Base-by-base conservation (phyloP, 2,797 vertebrate genomes). In the Pogoniulus pusillus region DNA sequence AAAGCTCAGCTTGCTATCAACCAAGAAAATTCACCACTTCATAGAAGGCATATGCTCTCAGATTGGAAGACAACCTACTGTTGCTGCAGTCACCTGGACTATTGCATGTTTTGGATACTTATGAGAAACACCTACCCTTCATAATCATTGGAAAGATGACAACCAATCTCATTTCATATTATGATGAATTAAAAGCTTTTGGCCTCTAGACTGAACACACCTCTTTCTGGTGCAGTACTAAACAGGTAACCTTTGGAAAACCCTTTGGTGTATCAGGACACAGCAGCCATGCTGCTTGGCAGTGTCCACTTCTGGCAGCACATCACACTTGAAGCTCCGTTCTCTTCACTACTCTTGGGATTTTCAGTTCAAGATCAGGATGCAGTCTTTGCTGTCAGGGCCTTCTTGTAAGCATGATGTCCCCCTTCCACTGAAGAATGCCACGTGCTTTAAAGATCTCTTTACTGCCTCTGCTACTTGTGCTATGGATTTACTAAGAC, bases 1-100 rank as follows among this genome's bases (percentile, higher is more conserved):
- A 89, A 93, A 95, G 79, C 79, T 93, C 49, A 75, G 43, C 70
- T 87, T 91, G 66, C 76, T 85, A 93, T 89, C 92, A 90, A 16
- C 51, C 59, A 87, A 34, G 72, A 77, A 90, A 89, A 80, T 75
- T 93, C 90, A 82, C 54, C 15, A 55, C 57, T 90, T 89, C 19
- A 0, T 63, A 82, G 86, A 91, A 89, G 45, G 85, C 92, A 87
- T 86, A 91, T 65, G 84, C 81, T 85, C 26, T 85, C 18, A 4
- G 74, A 90, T 14, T 24, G 64, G 74, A 91, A 89, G 85, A 53
- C 73, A 93, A 60, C 79, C 89, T 93, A 82, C 66, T 85, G 47
- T 37, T 81, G 69, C 62, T 62, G 51, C 81, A 64, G 34, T 74
- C 66, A 53, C 26, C 69, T 17, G 1, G 55, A 43, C 47, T 63